Conservation (phyloP, 2,888 invertebrate species). For the Oscheius sp. region DNA sequence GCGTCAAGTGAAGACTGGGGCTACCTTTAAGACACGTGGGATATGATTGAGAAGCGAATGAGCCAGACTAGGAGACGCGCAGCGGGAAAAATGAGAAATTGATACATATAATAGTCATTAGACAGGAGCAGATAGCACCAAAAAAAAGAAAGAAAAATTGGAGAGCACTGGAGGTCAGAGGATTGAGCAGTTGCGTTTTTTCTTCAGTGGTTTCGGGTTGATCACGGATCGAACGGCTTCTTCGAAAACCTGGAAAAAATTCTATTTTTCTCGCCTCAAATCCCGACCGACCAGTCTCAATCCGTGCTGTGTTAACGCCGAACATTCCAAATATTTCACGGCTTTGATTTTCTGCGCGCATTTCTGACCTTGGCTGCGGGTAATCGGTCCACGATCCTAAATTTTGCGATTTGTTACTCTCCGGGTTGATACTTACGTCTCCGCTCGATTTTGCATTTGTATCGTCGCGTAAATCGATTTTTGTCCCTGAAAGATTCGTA, state of each 20-base stretch:
- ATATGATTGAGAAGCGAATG: slow-evolving; percentile 22
- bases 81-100: not conserved
- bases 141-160: not conserved
- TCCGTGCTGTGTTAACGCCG: slow-evolving; percentile 96
- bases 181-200: slow-evolving; percentile 67
- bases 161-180: slow-evolving; percentile 45
- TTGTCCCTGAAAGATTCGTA: slow-evolving; percentile 80
- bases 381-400: slow-evolving; percentile 82
- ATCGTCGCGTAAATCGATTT: slow-evolving; percentile 97
- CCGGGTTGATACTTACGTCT: slow-evolving; percentile 14
- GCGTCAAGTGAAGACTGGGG: not conserved
- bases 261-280: not conserved
- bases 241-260: slow-evolving; percentile 84
- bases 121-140: slow-evolving; percentile 16
- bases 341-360: slow-evolving; percentile 88
- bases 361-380: slow-evolving; percentile 98
- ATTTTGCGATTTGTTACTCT: not conserved
- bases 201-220: slow-evolving; percentile 93
- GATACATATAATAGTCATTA: not conserved
- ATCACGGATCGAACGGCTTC: slow-evolving; percentile 97
- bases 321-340: slow-evolving; percentile 99
- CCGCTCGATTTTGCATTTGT: slow-evolving; percentile 10
- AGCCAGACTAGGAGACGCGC: slow-evolving; percentile 18
- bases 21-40: not conserved
- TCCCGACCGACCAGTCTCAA: slow-evolving; percentile 80